Evolutionary conservation across 2,888 invertebrate genomes (phyloP).

Genomic region (Colostygia pectinataria): DNA sequence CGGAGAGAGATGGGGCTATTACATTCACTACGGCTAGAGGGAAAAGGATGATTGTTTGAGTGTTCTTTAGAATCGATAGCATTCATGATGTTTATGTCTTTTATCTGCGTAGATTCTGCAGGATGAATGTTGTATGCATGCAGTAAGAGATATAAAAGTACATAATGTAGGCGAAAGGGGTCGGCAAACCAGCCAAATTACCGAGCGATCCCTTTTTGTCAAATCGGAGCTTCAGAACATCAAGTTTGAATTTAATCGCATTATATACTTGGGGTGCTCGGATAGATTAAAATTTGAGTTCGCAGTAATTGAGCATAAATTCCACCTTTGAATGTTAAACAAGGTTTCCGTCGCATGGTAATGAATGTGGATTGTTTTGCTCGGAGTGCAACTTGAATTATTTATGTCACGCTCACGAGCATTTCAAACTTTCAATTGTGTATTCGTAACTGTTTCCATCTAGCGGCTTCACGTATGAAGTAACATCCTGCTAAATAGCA

Average conservation of each 20-base stretch:
- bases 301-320: constrained; percentile 54
- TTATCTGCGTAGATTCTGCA: constrained; percentile 53
- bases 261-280: constrained; percentile 58
- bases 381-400: constrained; percentile 49
- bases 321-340: constrained; percentile 52
- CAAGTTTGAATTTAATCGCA: constrained; percentile 57
- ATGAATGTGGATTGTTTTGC: constrained; percentile 53
- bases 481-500: constrained; percentile 17
- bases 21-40: constrained; percentile 44
- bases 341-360: constrained; percentile 50
- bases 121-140: constrained; percentile 68
- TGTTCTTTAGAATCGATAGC: constrained; percentile 58
- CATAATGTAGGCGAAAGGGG: constrained; percentile 57
- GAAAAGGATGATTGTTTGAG: constrained; percentile 55
- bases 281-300: constrained; percentile 51
- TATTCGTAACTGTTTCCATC: constrained; percentile 37
- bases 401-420: constrained; percentile 41
- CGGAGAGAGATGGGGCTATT: constrained; percentile 56
- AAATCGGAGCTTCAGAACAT: constrained; percentile 53
- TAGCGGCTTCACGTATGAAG: constrained; percentile 13
- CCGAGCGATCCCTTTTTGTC: constrained; percentile 55
- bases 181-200: constrained; percentile 71
- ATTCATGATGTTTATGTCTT: constrained; percentile 52
- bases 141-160: constrained; percentile 39
- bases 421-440: constrained; percentile 46